phyloP scores from a whole-genome alignment of 2,888 invertebrate genomes.

The Nymphalis urticae region DNA sequence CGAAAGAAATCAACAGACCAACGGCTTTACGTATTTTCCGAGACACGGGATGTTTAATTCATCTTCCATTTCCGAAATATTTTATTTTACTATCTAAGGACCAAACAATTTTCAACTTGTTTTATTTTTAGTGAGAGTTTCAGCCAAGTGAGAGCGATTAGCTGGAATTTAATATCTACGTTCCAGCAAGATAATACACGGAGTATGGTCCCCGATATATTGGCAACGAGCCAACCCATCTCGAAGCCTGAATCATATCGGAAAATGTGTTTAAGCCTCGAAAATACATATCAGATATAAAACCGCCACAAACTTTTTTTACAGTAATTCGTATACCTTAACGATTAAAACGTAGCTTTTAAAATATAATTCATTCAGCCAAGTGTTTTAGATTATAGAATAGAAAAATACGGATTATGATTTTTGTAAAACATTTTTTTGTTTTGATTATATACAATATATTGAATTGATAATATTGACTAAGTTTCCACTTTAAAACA shows the following conservation, averaged over 20 bases:
- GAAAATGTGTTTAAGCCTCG: constrained; percentile 13
- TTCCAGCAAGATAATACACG: constrained; percentile 4
- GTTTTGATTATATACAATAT: too few relatives aligned
- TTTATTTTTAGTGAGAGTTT: not conserved
- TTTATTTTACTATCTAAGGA: not conserved
- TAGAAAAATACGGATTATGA: too few relatives aligned
- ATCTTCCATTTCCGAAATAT: too few relatives aligned
- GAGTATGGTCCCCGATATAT: constrained; percentile 3
- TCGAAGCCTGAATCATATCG: constrained; percentile 16
- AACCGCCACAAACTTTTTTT: not conserved
- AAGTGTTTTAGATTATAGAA: too few relatives aligned
- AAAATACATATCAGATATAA: constrained; percentile 6
- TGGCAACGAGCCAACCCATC: constrained; percentile 22
- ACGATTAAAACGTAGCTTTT: too few relatives aligned
- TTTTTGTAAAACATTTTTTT: too few relatives aligned
- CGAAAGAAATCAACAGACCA: too few relatives aligned
- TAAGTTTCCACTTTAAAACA: too few relatives aligned
- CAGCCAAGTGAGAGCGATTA: constrained; percentile 2
- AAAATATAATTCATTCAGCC: too few relatives aligned
- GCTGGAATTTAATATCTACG: constrained; percentile 3
- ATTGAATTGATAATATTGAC: too few relatives aligned
- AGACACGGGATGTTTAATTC: too few relatives aligned
- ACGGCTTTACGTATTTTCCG: too few relatives aligned
- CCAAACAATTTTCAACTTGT: not conserved
- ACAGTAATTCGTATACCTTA: not conserved